Evolutionary conservation across 2,797 vertebrate genomes (phyloP).

Genomic region (Gymnodraco acuticeps): DNA sequence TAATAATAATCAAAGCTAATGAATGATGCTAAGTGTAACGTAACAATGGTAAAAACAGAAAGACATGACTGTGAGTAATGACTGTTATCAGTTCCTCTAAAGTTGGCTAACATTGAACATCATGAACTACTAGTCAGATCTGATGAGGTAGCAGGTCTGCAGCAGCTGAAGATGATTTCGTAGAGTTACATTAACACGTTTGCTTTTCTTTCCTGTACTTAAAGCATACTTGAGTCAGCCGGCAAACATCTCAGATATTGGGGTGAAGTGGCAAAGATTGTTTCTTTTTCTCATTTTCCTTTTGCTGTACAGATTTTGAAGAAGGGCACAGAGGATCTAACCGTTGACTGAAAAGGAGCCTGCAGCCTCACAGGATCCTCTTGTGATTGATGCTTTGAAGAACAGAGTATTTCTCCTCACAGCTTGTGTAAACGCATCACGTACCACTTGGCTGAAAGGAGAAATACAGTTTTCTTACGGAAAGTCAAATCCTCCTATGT

Average conservation of each 20-base stretch:
- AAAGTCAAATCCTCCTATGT: conserved; percentile 49
- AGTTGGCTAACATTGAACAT: not conserved
- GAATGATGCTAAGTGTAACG: no score
- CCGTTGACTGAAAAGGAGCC: conserved; percentile 45
- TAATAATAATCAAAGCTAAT: no score
- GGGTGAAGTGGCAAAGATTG: conserved; percentile 29
- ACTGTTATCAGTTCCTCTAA: not conserved
- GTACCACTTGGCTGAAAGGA: conserved; percentile 48
- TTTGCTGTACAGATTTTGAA: conserved; percentile 29
- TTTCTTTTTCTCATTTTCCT: conserved; percentile 36
- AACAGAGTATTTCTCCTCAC: conserved; percentile 18
- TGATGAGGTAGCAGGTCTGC: not conserved
- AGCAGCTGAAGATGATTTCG: not conserved
- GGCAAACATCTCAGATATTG: conserved; percentile 19
- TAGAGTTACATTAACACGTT: not conserved
- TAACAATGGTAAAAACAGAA: no score
- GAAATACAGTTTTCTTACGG: conserved; percentile 53
- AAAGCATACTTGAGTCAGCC: conserved; percentile 4
- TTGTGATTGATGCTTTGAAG: conserved; percentile 44
- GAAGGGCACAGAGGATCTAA: conserved; percentile 40
- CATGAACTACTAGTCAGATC: not conserved
- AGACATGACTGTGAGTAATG: no score
- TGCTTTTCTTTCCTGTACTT: not conserved
- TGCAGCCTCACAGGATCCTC: conserved; percentile 34
- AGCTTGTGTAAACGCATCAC: conserved; percentile 47